Conservation (phyloP, 1,140 invertebrate species). For the Drosophila orena region DNA sequence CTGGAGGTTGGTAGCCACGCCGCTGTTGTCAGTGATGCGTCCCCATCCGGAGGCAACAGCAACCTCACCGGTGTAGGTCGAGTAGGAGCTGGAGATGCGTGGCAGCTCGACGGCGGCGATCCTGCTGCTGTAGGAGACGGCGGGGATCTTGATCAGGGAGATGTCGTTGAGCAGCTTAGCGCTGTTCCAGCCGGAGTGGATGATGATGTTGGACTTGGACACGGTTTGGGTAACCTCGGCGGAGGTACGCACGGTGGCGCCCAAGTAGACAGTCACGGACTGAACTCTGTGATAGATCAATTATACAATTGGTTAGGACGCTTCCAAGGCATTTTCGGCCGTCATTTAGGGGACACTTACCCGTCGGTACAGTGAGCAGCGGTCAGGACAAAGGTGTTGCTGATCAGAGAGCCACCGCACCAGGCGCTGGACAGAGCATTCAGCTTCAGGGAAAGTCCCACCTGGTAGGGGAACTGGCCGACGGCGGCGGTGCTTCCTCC, state of each 20-base stretch:
- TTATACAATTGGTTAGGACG: neutral
- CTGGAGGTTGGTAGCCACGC: conserved; percentile 41
- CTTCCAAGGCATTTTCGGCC: no score
- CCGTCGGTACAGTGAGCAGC: conserved; percentile 72
- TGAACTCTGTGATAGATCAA: conserved; percentile 21
- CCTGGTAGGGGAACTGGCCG: conserved; percentile 84
- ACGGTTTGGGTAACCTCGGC: conserved; percentile 48
- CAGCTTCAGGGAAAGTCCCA: conserved; percentile 70
- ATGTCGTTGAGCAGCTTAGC: conserved; percentile 68
- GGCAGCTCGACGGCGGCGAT: conserved; percentile 52
- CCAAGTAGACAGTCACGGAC: conserved; percentile 69
- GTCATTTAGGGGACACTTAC: no score
- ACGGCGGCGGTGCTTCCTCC: conserved; percentile 58
- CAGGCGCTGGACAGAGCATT: conserved; percentile 46
- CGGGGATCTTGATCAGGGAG: conserved; percentile 65
- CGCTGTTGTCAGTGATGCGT: conserved; percentile 39
- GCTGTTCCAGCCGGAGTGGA: conserved; percentile 63
- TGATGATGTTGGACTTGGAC: conserved; percentile 22
- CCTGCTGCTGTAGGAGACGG: conserved; percentile 9
- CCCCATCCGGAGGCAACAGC: conserved; percentile 77
- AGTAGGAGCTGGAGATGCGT: conserved; percentile 53
- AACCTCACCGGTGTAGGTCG: conserved; percentile 48
- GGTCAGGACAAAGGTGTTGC: conserved; percentile 58
- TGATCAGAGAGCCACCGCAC: conserved; percentile 87
- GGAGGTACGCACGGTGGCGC: conserved; percentile 62